Base-by-base conservation (phyloP, 2,797 vertebrate species). In the Megaceryle alcyon region DNA sequence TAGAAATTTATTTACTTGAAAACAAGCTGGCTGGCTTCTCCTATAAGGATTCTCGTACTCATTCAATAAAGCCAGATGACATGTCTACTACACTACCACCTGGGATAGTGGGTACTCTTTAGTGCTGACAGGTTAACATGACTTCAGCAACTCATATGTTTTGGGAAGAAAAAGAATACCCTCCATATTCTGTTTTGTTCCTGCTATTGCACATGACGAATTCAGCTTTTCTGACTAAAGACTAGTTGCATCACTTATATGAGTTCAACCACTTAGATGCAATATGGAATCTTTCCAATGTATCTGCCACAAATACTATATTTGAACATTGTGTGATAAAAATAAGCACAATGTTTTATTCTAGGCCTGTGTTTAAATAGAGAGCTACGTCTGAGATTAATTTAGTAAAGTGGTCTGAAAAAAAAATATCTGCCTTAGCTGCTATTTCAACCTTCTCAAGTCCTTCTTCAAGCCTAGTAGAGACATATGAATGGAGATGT, bases 321-420 rank as follows among this genome's bases (percentile, higher is more conserved):
- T 92, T 81, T 81, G 39, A 82, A 65, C 12, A 21, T 33, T 9
- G 22, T 9, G 65, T 6, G 10, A 43, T 19, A 82, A 88, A 64
- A 94, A 86, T 59, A 86, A 92, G 15, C 18, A 25, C 29, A 68
- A 31, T 61, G 41, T 57, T 57, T 90, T 93, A 71, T 96, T 88
- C 51, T 37, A 43, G 31, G 10, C 5, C 6, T 63, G 7, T 70
- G 65, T 56, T 93, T 73, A 70, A 80, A 70, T 46, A 28, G 31
- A 64, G n/a, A 57, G 15, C 9, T 70, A 18, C 2, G 2, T 8
- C 35, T 70, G 35, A 87, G 28, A 68, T 64, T 53, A 35, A 70
- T 84, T 80, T 54, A 54, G 60, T 41, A n/a, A 77, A 89, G n/a
- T 7, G n/a, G 35, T 19, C 25, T 23, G 14, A 22, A 77, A 71